Evolutionary conservation across 2,888 invertebrate species (phyloP).

Genomic region (Barypeithes pellucidus): DNA sequence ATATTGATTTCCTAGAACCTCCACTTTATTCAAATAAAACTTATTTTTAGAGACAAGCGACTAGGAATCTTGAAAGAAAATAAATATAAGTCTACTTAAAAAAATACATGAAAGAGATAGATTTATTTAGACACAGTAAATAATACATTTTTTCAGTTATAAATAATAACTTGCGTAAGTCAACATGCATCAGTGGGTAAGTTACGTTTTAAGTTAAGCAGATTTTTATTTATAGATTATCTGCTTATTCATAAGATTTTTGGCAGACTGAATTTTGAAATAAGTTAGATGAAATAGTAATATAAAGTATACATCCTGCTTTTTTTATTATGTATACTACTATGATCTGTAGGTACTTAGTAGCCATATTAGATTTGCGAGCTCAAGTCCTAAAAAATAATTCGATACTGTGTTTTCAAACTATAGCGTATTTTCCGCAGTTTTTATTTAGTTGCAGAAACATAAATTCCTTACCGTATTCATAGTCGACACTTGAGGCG

Average conservation of each 20-base stretch:
- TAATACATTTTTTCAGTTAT: slow-evolving; percentile 5
- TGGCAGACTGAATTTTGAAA: slow-evolving; percentile 7
- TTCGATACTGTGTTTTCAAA: too few relatives aligned
- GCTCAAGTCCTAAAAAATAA: too few relatives aligned
- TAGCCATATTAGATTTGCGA: too few relatives aligned
- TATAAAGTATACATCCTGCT: too few relatives aligned
- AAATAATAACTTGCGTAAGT: slow-evolving; percentile 20
- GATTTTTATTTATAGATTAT: slow-evolving; percentile 3
- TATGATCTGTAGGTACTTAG: too few relatives aligned
- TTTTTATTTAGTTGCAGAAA: too few relatives aligned
- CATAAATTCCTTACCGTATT: too few relatives aligned
- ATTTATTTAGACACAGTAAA: not conserved
- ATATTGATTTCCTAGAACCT: slow-evolving; percentile 12
- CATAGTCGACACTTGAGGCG: too few relatives aligned
- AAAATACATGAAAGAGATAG: not conserved
- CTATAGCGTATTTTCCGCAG: too few relatives aligned
- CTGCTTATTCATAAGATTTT: slow-evolving; percentile 12
- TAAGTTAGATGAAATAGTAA: not conserved
- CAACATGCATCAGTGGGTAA: not conserved
- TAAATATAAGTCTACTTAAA: not conserved
- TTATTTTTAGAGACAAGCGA: too few relatives aligned
- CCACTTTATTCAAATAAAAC: too few relatives aligned
- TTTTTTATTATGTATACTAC: too few relatives aligned
- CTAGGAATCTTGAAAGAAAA: not conserved
- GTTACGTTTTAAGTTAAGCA: not conserved